Percentiles rank a stretch among this genome's conserved stretches.
Conservation (phyloP, 2,888 invertebrate genomes). For the Xestoiulus laeticollis region DNA sequence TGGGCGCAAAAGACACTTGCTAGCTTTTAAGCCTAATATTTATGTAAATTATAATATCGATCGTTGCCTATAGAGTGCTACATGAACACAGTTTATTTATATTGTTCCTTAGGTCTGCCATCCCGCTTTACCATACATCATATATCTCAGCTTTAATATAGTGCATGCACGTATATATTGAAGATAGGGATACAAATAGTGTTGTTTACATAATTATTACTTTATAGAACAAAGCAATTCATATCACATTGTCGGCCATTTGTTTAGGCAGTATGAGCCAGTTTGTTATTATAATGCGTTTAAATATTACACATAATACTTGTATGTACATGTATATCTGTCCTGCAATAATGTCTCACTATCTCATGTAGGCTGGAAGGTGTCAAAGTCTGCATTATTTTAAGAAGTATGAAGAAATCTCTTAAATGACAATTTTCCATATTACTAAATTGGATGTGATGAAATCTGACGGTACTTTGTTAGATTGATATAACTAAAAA, state of each 20-base stretch:
- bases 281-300: no score
- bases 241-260: background rate
- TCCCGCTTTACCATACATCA: background rate
- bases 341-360: no score
- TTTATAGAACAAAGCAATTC: background rate
- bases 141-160: background rate
- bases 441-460: no score
- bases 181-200: background rate
- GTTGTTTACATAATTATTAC: background rate
- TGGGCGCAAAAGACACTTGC: background rate
- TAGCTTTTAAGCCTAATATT: conserved; percentile 20
- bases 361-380: no score
- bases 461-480: no score
- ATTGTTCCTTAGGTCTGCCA: background rate
- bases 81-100: background rate
- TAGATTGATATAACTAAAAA: no score
- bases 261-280: background rate
- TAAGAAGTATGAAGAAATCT: no score
- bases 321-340: no score
- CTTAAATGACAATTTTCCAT: no score
- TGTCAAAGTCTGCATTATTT: no score
- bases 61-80: background rate
- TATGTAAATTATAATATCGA: conserved; percentile 38
- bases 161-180: background rate
- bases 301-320: no score